Evolutionary conservation across 1,140 invertebrate species (phyloP).

Genomic region (Nephila pilipes): DNA sequence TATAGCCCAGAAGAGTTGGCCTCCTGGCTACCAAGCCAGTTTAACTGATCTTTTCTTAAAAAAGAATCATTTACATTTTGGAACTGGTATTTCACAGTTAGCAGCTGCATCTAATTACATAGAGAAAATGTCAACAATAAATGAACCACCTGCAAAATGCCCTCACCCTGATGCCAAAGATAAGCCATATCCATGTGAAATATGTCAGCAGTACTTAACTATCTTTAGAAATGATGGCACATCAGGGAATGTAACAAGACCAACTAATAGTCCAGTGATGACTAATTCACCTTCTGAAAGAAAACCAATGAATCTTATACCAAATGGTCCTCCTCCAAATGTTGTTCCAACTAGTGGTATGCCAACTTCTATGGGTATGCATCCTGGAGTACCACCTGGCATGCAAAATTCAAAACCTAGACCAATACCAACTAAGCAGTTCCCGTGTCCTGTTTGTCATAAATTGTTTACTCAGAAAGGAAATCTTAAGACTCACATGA

Average conservation of each 20-base stretch:
- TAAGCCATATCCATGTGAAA: conserved; percentile 78
- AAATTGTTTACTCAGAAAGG: conserved; percentile 78
- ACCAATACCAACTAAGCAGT: conserved; percentile 78
- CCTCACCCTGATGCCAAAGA: conserved; percentile 78
- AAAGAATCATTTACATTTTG: conserved; percentile 77
- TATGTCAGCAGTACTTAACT: conserved; percentile 78
- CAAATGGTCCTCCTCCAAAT: conserved; percentile 56
- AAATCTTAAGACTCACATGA: conserved; percentile 82
- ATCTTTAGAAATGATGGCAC: conserved; percentile 67
- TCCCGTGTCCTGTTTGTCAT: conserved; percentile 78
- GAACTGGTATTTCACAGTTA: conserved; percentile 77
- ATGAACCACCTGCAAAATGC: conserved; percentile 76
- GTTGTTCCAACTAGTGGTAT: conserved; percentile 58
- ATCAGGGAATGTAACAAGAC: conserved; percentile 18
- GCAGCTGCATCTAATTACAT: conserved; percentile 78
- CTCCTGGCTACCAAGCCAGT: conserved; percentile 78
- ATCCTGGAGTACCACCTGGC: conserved; percentile 53
- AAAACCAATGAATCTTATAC: conserved; percentile 73
- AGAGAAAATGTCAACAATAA: conserved; percentile 78
- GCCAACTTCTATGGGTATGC: conserved; percentile 45
- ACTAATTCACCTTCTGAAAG: conserved; percentile 65
- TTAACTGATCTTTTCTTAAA: conserved; percentile 78
- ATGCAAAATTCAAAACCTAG: conserved; percentile 63
- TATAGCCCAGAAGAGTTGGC: conserved; percentile 76
- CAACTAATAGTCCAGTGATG: conserved; percentile 68